phyloP scores from a whole-genome alignment of 2,113 vertebrate genomes.

The Gobiocypris rarus region DNA sequence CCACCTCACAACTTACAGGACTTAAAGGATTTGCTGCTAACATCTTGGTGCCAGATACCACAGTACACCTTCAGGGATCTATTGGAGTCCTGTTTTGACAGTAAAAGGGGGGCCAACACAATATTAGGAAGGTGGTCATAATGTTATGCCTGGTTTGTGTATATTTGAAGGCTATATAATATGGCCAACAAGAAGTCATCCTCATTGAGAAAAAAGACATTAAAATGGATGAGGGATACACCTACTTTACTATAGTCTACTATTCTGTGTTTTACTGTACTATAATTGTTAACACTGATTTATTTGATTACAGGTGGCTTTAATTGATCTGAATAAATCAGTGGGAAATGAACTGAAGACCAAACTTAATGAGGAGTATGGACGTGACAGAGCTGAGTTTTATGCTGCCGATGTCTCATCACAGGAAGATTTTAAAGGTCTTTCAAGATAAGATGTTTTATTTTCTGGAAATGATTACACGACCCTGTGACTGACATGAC shows the following conservation, averaged over 20 bases:
- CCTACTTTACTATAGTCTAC: background rate
- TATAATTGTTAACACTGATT: background rate
- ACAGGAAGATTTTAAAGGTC: constrained; percentile 57
- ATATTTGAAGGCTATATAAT: background rate
- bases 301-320: constrained; percentile 51
- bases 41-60: too few relatives aligned
- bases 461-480: background rate
- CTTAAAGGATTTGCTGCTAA: too few relatives aligned
- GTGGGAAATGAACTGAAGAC: constrained; percentile 47
- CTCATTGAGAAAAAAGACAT: background rate
- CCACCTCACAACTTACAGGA: too few relatives aligned
- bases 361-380: constrained; percentile 52
- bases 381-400: constrained; percentile 45
- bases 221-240: background rate
- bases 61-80: too few relatives aligned
- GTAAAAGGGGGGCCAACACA: too few relatives aligned
- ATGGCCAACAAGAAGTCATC: background rate
- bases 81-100: too few relatives aligned
- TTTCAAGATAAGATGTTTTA: background rate
- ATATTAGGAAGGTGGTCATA: too few relatives aligned
- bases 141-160: too few relatives aligned
- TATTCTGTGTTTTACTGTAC: too few relatives aligned
- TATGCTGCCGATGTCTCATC: constrained; percentile 57
- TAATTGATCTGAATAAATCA: constrained; percentile 50
- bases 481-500: background rate